Base-by-base conservation (phyloP, 2,888 invertebrate genomes). In the Nemapogon koenigi region DNA sequence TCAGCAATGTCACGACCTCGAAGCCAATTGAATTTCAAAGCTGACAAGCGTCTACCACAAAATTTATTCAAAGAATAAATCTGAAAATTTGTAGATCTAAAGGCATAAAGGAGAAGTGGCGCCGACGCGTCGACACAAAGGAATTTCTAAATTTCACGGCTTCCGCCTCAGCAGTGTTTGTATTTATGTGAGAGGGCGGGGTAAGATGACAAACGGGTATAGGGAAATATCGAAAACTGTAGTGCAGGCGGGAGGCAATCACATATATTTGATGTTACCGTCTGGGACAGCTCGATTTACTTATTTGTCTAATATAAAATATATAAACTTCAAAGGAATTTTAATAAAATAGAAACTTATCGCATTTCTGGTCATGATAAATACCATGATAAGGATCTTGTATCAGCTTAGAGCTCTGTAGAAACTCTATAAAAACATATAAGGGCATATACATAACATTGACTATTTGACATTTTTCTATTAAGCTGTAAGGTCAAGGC, bases 21-120 rank as follows among this genome's bases (percentile, higher is more conserved):
- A 57, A 67, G 63, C 71, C 76, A 76, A 76, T 76, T 78, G 78
- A 75, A 76, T 76, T 76, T 76, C 78, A 76, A 76, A 75, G 75
- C 71, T 68, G 64, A 65, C 69, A 70, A 66, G 56, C 70, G 61
- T 66, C 64, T 65, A 76, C 76, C 73, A 65, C 75, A 61, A 75
- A 78, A 72, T 76, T 70, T 78, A 78, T 78, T 76, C 78, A 73
- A 75, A 75, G 76, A 78, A 78, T 75, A 78, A 76, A 78, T 78
- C 76, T 78, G 70, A 76, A 76, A 78, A 76, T 75, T 78, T 75
- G 76, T 71, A 72, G 70, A 73, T 76, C 71, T 69, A 61, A 78
- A 67, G 72, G 71, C 72, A 67, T 69, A 65, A 65, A 67, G 59
- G 62, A 62, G 62, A 71, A 69, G 68, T 67, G 73, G 69, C 71